These are phyloP conservation scores for Drosophila pruinosa DNA, from an alignment of 1,140 invertebrate species.

Conservation along the genomic window DNA sequence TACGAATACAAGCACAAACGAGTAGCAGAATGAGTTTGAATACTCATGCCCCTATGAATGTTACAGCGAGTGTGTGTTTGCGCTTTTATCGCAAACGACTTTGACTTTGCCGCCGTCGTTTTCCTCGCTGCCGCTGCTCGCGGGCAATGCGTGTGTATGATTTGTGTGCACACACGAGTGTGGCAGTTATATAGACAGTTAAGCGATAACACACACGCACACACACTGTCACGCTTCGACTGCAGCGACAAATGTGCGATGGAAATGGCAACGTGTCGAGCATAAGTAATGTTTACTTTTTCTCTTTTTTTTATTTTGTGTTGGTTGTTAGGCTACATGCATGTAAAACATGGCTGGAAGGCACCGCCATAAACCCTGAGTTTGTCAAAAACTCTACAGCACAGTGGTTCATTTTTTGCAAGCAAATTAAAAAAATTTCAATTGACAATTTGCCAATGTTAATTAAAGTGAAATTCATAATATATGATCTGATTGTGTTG, in stretches of 20 bases:
- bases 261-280: constrained; percentile 52
- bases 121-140: constrained; percentile 10
- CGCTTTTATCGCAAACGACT: constrained; percentile 65
- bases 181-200: constrained; percentile 45
- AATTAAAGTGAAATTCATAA: too few species aligned
- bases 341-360: constrained; percentile 54
- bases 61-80: constrained; percentile 17
- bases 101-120: constrained; percentile 53
- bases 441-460: too few species aligned
- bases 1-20: not conserved
- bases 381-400: constrained; percentile 25
- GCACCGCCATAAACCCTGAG: constrained; percentile 23
- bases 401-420: constrained; percentile 7
- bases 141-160: not conserved
- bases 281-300: constrained; percentile 73
- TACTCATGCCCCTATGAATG: constrained; percentile 13
- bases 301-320: constrained; percentile 22
- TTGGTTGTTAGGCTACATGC: constrained; percentile 23
- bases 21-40: not conserved
- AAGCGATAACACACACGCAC: constrained; percentile 59
- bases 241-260: constrained; percentile 50
- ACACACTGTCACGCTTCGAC: constrained; percentile 8
- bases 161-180: constrained; percentile 17
- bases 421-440: too few species aligned
- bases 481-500: too few species aligned